Base-by-base conservation (phyloP, 2,888 invertebrate species). In the Drosophila barbarae region DNA sequence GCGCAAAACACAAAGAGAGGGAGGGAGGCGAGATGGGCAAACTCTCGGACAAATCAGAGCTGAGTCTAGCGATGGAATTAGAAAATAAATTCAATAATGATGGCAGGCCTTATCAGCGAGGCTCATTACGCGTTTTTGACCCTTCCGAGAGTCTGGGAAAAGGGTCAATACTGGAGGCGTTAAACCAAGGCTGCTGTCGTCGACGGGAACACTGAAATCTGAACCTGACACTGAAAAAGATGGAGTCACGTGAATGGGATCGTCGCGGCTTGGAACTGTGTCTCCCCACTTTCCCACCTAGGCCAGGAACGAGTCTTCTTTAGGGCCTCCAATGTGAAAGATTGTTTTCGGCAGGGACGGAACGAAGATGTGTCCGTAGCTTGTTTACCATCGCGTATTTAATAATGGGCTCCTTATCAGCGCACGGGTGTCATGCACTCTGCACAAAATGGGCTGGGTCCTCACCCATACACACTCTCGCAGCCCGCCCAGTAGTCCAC, bases 81-180 rank as follows among this genome's bases (percentile, higher is more conserved):
- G 72, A 80, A 84, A 78, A 74, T 68, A 78, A 71, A 81, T 76
- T 79, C 69, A 78, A 76, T 76, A 81, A 59, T 64, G 57, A 59
- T 49, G 23, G 26, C 50, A 18, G 41, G 26, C 28, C 57, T 79
- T 79, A 79, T 79, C 78, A 77, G 71, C 60, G 47, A 55, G 34
- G 53, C 46, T 39, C 28, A 58, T 73, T 57, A 77, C 58, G 64
- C 75, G 69, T 53, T 69, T 80, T 79, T 78, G 79, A 82, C 76
- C 84, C 76, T 69, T 71, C 44, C 51, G 51, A 15, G 30, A 36
- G 51, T 18, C 21, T 38, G 57, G 46, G n/a, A 69, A 81, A 84
- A 74, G 79, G 79, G 79, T 81, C 69, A 64, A 56, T 55, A 60
- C 32, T 26, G 18, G 49, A 73, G 69, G 61, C 65, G 64, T 74